Conservation (phyloP, 1,140 invertebrate genomes). For the Bombus affinis region DNA sequence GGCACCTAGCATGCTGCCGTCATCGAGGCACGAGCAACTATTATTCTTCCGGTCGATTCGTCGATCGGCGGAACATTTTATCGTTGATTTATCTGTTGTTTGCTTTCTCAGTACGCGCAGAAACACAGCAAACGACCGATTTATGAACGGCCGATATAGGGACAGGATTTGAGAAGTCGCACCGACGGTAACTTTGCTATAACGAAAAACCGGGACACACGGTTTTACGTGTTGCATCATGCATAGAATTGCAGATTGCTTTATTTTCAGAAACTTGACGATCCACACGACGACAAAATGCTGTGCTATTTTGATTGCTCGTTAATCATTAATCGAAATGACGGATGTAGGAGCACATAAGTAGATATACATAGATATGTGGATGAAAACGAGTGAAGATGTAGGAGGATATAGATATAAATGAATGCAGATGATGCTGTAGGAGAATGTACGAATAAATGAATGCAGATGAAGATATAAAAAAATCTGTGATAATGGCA, state of each 20-base stretch:
- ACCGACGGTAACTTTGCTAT: neutral
- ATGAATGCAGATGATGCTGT: neutral
- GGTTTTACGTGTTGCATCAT: slow-evolving; percentile 19
- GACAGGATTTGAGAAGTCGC: slow-evolving; percentile 9
- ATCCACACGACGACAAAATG: neutral
- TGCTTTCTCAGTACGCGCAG: slow-evolving; percentile 59
- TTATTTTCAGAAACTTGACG: slow-evolving; percentile 20
- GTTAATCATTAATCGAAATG: neutral
- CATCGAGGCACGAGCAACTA: slow-evolving; percentile 54
- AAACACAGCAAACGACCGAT: slow-evolving; percentile 59
- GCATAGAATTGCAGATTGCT: neutral
- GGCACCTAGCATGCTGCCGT: slow-evolving; percentile 55
- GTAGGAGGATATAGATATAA: neutral
- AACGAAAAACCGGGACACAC: slow-evolving; percentile 5
- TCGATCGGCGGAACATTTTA: slow-evolving; percentile 63
- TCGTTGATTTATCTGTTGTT: slow-evolving; percentile 62
- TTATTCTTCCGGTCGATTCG: slow-evolving; percentile 66
- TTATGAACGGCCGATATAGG: slow-evolving; percentile 54
- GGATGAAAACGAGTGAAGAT: neutral
- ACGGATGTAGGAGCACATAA: neutral
- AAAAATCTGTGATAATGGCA: neutral
- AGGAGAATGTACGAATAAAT: no score
- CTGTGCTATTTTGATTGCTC: slow-evolving; percentile 10
- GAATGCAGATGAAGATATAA: neutral
- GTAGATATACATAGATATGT: neutral